These are phyloP conservation scores for Drosophila borealis DNA, from an alignment of 2,888 invertebrate species.

Conservation along the genomic window DNA sequence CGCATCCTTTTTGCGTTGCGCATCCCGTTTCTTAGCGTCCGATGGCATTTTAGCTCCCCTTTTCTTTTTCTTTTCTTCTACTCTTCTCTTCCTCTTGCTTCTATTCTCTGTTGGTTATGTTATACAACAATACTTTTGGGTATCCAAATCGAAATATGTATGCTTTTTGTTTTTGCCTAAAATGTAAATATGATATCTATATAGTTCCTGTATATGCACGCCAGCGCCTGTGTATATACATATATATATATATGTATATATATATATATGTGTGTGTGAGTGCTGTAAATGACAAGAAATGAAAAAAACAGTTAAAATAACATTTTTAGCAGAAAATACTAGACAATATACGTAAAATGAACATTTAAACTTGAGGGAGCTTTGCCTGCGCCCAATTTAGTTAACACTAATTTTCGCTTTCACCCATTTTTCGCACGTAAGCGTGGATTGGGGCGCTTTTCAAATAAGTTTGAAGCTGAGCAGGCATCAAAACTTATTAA, in stretches of 20 bases:
- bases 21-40: slow-evolving; percentile 98
- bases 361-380: too few species aligned
- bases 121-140: slow-evolving; percentile 40
- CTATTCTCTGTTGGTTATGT: neutral
- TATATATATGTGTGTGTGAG: neutral
- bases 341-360: too few species aligned
- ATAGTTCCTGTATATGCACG: slow-evolving; percentile 8
- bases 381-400: too few species aligned
- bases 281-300: slow-evolving; percentile 28
- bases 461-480: too few species aligned
- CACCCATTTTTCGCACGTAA: too few species aligned
- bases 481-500: too few species aligned
- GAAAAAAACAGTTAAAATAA: slow-evolving; percentile 9
- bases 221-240: neutral
- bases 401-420: too few species aligned
- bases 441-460: too few species aligned
- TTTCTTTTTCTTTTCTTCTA: neutral
- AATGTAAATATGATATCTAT: slow-evolving; percentile 18
- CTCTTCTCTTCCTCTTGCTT: slow-evolving; percentile 82
- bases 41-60: slow-evolving; percentile 93
- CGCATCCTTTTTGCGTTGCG: slow-evolving; percentile 98
- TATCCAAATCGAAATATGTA: slow-evolving; percentile 41
- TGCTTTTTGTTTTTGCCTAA: slow-evolving; percentile 23
- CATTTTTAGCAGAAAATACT: neutral
- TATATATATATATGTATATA: neutral